Evolutionary conservation across 2,888 invertebrate species (phyloP), one percentile per base, ranked within the genome.

Genomic region (Pammene fasciana): DNA sequence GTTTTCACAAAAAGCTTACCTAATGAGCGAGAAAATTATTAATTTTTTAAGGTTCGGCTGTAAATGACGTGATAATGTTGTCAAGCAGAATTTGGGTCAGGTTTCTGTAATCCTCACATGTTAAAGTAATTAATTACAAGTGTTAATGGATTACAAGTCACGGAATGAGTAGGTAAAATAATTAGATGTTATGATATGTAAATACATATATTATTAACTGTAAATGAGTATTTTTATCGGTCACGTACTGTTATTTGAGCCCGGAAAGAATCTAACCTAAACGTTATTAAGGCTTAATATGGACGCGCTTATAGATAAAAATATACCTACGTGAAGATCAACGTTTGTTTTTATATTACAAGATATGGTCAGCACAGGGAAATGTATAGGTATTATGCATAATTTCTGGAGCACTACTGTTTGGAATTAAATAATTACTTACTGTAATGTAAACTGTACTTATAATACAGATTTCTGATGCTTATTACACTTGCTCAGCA

Each of bases 1-100:
- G 81, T 86, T 86, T 86, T 86, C 85, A 84, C 80, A 72, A 71
- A 77, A 16, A 65, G 78, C 74, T 76, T 78, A 74, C 76, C 79
- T 71, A 72, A 75, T 75, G 73, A 72, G 71, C 72, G 75, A 71
- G 74, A 75, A 79, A 78, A 78, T 68, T 70, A 71, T 70, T 68
- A 68, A 54, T 50, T 67, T 65, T 64, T 72, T 43, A 64, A 71
- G 55, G 71, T 54, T 62, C 48, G 72, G 65, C 68, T 16, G 52
- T 10, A 18, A 64, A 52, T 54, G 54, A 55, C 60, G 54, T 65
- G 65, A 41, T 36, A 52, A 55, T 60, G 45, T 65, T 60, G 16
- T 57, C 50, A 50, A 50, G n/a, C 68, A 55, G 65, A 54, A 70
- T 65, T 70, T 43, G 52, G 70, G 70, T 65, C 65, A 60, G 50